Percentiles rank a stretch among this genome's conserved stretches.
phyloP scores from a whole-genome alignment of 1,140 invertebrate species.

The Pseudachorutes palmiensis region DNA sequence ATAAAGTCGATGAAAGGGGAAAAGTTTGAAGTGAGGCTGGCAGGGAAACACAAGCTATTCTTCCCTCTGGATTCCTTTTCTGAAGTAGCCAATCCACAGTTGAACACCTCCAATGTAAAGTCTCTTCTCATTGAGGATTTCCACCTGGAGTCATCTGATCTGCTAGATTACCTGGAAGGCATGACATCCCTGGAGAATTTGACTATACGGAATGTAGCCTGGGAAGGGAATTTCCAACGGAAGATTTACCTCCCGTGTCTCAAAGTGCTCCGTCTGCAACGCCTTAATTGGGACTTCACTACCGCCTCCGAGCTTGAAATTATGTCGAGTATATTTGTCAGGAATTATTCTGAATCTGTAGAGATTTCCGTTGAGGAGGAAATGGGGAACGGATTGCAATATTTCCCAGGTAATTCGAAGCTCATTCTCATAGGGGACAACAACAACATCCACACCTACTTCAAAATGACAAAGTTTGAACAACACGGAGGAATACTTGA shows the following conservation, averaged over 20 bases:
- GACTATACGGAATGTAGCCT: not conserved
- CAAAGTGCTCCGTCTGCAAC: not conserved
- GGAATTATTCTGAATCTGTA: not conserved
- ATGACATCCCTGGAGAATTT: not conserved
- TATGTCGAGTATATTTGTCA: not conserved
- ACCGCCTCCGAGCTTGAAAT: not conserved
- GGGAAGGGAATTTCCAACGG: not conserved
- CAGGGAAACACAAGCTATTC: too few relatives aligned
- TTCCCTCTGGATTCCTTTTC: too few relatives aligned
- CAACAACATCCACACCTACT: not conserved
- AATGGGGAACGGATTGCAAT: not conserved
- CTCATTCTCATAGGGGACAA: not conserved
- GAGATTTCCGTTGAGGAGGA: not conserved
- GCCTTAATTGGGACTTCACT: not conserved
- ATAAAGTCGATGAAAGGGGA: too few relatives aligned
- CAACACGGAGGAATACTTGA: too few relatives aligned
- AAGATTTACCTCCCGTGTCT: not conserved
- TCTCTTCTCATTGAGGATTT: not conserved
- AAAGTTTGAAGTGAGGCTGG: too few relatives aligned
- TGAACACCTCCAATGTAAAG: too few relatives aligned
- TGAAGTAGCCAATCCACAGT: too few relatives aligned
- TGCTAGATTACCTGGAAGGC: not conserved
- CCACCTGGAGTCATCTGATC: not conserved
- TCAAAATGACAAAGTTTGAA: too few relatives aligned
- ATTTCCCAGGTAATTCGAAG: not conserved